Conservation (phyloP, 2,888 invertebrate species). For the Chironomus tentans region DNA sequence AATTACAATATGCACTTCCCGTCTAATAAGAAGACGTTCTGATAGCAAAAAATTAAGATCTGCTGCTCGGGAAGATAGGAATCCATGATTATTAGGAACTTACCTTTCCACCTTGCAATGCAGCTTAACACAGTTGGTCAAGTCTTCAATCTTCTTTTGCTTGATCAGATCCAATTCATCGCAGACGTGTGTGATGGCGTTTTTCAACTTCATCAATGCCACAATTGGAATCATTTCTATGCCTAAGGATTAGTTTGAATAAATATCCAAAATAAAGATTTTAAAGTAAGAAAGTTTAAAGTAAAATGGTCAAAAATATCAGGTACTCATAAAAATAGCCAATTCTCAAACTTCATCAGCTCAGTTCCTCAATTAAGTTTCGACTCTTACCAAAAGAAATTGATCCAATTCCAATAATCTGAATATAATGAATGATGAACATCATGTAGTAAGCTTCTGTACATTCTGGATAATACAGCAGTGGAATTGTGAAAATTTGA, state of each 20-base stretch:
- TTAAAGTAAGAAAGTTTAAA: no score
- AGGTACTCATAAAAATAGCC: no score
- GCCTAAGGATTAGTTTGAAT: background rate
- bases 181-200: background rate
- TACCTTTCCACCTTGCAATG: background rate
- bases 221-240: background rate
- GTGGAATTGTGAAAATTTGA: background rate
- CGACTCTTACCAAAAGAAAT: background rate
- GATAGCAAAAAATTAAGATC: no score
- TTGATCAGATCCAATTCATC: background rate
- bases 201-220: background rate
- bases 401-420: background rate
- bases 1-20: no score
- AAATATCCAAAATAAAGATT: no score
- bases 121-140: background rate
- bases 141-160: background rate
- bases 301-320: no score
- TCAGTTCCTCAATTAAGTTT: background rate
- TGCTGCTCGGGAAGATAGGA: no score
- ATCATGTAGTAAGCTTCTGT: background rate
- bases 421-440: background rate
- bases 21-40: no score
- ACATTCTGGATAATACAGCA: background rate
- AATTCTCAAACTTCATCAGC: no score
- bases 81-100: no score